Evolutionary conservation across 1,140 invertebrate species (phyloP).

Genomic region (Condylostylus longicornis): DNA sequence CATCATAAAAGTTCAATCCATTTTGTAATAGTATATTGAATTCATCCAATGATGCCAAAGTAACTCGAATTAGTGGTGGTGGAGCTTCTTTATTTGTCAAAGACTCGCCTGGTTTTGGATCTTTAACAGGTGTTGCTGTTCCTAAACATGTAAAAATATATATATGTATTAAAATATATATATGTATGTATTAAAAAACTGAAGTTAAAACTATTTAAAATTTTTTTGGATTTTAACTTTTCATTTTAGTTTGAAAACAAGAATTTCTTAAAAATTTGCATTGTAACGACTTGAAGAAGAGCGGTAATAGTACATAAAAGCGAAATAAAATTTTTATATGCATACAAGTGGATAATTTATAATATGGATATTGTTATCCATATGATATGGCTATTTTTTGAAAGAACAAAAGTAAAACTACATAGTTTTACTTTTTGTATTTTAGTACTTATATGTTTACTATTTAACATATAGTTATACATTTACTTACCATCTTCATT

Average conservation of each 20-base stretch:
- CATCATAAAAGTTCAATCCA: constrained; percentile 70
- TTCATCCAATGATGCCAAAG: constrained; percentile 63
- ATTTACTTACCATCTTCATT: no score
- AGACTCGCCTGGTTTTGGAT: constrained; percentile 35
- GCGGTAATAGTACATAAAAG: no score
- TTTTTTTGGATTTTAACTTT: constrained; percentile 6
- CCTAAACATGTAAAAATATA: constrained; percentile 32
- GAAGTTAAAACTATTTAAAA: background rate
- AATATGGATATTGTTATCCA: no score
- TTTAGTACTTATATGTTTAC: no score
- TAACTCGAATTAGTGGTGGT: constrained; percentile 50
- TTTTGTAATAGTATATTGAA: constrained; percentile 63
- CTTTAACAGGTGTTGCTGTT: constrained; percentile 33
- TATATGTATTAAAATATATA: background rate
- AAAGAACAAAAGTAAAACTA: no score
- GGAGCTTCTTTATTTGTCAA: constrained; percentile 30
- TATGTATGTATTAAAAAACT: background rate
- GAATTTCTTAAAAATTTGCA: background rate
- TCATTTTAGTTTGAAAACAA: background rate
- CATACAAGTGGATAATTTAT: no score
- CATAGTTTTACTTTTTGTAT: no score
- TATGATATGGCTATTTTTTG: no score
- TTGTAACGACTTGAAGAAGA: background rate
- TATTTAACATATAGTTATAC: no score
- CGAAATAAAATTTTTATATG: no score